Percentiles rank a stretch among this genome's conserved stretches.
Evolutionary conservation across 1,140 invertebrate species (phyloP).

Genomic region (Plutomurus gul): DNA sequence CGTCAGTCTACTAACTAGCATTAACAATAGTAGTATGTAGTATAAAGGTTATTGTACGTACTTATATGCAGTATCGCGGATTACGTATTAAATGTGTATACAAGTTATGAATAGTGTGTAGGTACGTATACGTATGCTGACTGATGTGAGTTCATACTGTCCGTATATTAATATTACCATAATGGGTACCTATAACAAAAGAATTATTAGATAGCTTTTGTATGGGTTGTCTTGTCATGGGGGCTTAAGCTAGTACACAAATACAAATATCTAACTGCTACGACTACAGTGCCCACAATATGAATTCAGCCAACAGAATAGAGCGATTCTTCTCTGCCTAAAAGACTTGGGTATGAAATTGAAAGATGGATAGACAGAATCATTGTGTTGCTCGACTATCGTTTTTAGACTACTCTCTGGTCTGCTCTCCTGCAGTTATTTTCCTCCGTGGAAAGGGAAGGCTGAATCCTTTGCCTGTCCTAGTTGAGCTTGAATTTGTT

Average conservation of each 20-base stretch:
- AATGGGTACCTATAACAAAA: slow-evolving; percentile 3
- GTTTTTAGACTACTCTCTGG: too few species aligned
- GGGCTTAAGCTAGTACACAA: background rate
- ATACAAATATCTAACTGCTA: background rate
- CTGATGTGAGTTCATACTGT: background rate
- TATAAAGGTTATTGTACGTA: too few species aligned
- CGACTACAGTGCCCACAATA: too few species aligned
- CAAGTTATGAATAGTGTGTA: background rate
- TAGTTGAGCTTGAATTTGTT: background rate
- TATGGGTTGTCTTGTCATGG: slow-evolving; percentile 13
- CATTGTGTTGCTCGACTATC: background rate
- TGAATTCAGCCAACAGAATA: background rate
- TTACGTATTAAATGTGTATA: too few species aligned
- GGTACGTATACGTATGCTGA: background rate
- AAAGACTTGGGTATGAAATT: background rate
- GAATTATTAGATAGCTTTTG: slow-evolving; percentile 4
- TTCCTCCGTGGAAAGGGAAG: background rate
- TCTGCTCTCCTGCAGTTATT: too few species aligned
- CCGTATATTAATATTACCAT: background rate
- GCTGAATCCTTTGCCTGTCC: background rate
- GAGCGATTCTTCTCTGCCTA: background rate
- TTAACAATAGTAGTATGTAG: too few species aligned
- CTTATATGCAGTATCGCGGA: too few species aligned
- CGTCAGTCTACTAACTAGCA: too few species aligned
- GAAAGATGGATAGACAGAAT: slow-evolving; percentile 20